Evolutionary conservation across 2,797 vertebrate species (phyloP), one percentile per base, ranked within the genome.

Genomic region (Coranthus polyacanthus): DNA sequence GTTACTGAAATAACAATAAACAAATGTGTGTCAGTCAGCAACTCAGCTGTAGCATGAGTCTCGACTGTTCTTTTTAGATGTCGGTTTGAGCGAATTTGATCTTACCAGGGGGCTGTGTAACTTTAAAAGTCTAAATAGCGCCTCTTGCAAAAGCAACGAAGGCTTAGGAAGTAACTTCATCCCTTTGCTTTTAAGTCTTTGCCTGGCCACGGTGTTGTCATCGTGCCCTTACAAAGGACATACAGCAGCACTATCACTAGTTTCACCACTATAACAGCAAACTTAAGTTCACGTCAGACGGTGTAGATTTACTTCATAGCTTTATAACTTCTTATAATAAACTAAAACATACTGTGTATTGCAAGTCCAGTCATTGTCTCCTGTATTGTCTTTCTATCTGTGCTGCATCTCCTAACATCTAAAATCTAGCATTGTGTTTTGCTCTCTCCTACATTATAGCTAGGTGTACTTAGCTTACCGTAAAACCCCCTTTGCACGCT

Each of bases 1-100:
- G 57, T 73, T 78, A 82, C 66, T 65, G 12, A 79, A 82, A 83
- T 49, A 75, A 62, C 26, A 84, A 86, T 61, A 86, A 88, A 85
- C 18, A 71, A 77, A 69, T 39, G 47, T 67, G 42, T 78, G 68
- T 66, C 73, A 51, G 61, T 72, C 76, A 75, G 79, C 61, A 82
- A 37, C 43, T 46, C 42, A 62, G 34, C 21, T 67, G 54, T 21
- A 42, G 38, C 44, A 6, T 15, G 57, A 68, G 54, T 63, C 44
- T 16, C 50, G 46, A 69, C 59, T 82, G 44, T 66, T 68, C 16
- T 41, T 38, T 52, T 59, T 2, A 42, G 43, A 26, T 39, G 36
- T 36, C 42, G 55, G 24, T 58, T 38, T 47, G 50, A 45, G 20
- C 39, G 45, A 68, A 52, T 59, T 51, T 38, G 15, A 44, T 58